Base-by-base conservation (phyloP, 2,797 vertebrate species). In the Gymnoscopelus braueri region DNA sequence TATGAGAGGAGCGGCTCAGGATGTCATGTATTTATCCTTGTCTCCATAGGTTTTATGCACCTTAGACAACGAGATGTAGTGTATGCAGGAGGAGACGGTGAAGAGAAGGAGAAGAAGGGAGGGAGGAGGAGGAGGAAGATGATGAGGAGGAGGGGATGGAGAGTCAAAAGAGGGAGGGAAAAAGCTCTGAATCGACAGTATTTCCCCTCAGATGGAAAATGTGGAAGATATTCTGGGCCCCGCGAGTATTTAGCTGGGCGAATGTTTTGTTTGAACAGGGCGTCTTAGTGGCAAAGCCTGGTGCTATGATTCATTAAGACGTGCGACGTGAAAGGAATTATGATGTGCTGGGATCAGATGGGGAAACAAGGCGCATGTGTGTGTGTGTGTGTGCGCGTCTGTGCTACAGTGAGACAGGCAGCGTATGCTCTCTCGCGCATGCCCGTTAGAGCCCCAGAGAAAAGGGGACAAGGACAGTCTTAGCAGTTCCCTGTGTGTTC, bases 221-320 rank as follows among this genome's bases (percentile, higher is more conserved):
- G 67, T 74, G 82, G 81, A 72, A 86, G 81, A 86, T 88, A 84
- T 87, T 88, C 79, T 71, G 74, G 81, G 83, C 67, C 86, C 63
- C 73, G 3, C 75, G 84, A 83, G 79, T 85, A 75, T 89, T 89
- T 85, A 75, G 71, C 87, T 77, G 75, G 83, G 75, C 58, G 51
- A 83, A 63, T 73, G 79, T 84, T 89, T 87, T 87, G 88, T 93
- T 89, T 92, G 83, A 87, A 84, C 71, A 74, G 68, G 71, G 71
- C 49, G 63, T 78, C 77, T 78, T 79, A 78, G 76, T 81, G 76
- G 84, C 79, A 80, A 72, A 84, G 68, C 65, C 81, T 65, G 64
- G 81, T 82, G 80, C 82, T 83, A 87, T 89, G 85, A 86, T 88
- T 91, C 86, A 91, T 91, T 91, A 83, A 87, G 92, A 87, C 39